phyloP scores from a whole-genome alignment of 1,140 invertebrate genomes.

The Melanaphis sacchari region DNA sequence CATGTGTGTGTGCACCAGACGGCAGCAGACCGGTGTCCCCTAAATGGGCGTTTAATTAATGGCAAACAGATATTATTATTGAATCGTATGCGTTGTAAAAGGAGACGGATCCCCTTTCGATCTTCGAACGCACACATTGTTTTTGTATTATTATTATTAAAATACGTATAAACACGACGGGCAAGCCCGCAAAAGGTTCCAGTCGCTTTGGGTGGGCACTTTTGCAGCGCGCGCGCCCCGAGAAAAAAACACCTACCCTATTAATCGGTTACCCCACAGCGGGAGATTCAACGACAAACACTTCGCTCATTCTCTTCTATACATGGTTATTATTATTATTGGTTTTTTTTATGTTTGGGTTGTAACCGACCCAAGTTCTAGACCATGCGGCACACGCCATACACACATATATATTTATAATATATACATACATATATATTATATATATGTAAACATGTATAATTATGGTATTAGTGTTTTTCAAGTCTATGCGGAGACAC shows the following conservation, averaged over 20 bases:
- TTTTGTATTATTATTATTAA: constrained; percentile 22
- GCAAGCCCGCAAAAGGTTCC: not conserved
- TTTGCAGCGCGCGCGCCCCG: not conserved
- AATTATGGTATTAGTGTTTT: not conserved
- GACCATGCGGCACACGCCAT: not conserved
- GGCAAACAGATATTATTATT: constrained; percentile 17
- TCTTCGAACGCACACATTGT: not conserved
- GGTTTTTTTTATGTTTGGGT: not conserved
- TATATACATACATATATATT: too few species aligned
- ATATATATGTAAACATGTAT: not conserved
- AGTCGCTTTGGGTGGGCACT: not conserved
- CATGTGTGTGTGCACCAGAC: not conserved
- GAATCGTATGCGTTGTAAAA: not conserved
- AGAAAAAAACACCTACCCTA: not conserved
- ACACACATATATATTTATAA: too few species aligned
- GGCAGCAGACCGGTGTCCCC: not conserved
- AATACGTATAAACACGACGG: constrained; percentile 2
- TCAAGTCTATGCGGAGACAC: not conserved
- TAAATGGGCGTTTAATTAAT: constrained; percentile 31
- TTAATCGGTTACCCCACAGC: not conserved
- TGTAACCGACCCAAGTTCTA: not conserved
- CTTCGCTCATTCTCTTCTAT: not conserved
- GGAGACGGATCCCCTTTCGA: not conserved
- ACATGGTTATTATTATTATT: not conserved
- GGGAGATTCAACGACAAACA: not conserved